Conservation (phyloP, 2,797 vertebrate genomes). For the Luscinia megarhynchos region DNA sequence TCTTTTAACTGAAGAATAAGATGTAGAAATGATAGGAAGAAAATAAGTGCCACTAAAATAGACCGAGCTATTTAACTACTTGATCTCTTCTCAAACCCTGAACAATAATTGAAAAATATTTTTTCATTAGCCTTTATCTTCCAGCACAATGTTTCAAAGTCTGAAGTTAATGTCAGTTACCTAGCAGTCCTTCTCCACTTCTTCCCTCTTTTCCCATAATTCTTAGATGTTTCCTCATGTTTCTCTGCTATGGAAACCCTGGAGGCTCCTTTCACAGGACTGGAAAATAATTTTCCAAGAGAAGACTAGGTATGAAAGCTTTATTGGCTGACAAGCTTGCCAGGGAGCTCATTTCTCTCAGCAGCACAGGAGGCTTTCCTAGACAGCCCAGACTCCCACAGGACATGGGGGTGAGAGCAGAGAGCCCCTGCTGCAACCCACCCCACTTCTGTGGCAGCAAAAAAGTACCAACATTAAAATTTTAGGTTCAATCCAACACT, state of each 20-base stretch:
- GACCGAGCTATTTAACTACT: background rate
- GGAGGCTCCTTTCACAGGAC: background rate
- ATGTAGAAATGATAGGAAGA: background rate
- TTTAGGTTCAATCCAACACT: background rate
- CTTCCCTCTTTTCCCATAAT: background rate
- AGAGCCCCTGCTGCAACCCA: background rate
- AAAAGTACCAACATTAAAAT: background rate
- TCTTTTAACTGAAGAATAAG: background rate
- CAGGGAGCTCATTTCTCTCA: background rate
- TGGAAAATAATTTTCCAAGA: background rate
- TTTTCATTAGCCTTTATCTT: background rate
- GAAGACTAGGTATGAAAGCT: background rate
- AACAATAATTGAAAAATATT: background rate
- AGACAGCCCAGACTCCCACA: background rate
- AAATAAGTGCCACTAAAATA: background rate
- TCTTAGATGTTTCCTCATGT: background rate
- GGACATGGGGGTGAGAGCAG: accelerated
- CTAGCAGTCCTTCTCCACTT: background rate
- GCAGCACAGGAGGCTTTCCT: background rate
- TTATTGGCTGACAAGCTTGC: background rate
- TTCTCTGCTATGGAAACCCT: background rate
- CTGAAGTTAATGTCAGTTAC: background rate
- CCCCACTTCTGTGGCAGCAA: background rate
- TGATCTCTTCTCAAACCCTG: background rate
- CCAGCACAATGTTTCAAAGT: background rate